Conservation (phyloP, 1,140 invertebrate genomes). For the Caligus rogercresseyi region DNA sequence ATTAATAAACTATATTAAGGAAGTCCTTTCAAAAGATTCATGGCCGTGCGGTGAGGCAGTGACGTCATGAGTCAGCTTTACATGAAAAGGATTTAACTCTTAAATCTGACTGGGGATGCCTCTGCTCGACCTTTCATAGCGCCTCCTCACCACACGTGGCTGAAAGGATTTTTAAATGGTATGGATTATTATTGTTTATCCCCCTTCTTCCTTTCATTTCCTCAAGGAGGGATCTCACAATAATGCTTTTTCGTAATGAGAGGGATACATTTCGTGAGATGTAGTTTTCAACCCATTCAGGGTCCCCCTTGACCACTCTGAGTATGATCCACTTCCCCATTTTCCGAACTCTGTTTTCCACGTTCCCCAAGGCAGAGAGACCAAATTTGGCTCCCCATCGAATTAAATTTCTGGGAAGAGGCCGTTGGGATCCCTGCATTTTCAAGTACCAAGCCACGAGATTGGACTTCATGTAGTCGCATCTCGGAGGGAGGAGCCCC, state of each 20-base stretch:
- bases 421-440: background rate
- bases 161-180: background rate
- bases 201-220: background rate
- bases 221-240: background rate
- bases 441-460: background rate
- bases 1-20: too few relatives aligned
- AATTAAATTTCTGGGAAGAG: background rate
- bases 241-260: background rate
- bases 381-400: background rate
- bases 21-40: too few relatives aligned
- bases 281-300: background rate
- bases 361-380: background rate
- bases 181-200: background rate
- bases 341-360: background rate
- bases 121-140: too few relatives aligned
- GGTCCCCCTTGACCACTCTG: background rate
- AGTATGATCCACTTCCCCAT: background rate
- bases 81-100: too few relatives aligned
- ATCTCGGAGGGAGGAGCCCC: background rate
- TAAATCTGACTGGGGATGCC: too few relatives aligned
- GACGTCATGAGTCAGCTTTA: too few relatives aligned
- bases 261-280: background rate
- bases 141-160: too few relatives aligned
- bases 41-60: too few relatives aligned
- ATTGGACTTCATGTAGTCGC: background rate